These are phyloP conservation scores for Koerneria pararmatus DNA, from an alignment of 2,888 invertebrate species.

Conservation along the genomic window DNA sequence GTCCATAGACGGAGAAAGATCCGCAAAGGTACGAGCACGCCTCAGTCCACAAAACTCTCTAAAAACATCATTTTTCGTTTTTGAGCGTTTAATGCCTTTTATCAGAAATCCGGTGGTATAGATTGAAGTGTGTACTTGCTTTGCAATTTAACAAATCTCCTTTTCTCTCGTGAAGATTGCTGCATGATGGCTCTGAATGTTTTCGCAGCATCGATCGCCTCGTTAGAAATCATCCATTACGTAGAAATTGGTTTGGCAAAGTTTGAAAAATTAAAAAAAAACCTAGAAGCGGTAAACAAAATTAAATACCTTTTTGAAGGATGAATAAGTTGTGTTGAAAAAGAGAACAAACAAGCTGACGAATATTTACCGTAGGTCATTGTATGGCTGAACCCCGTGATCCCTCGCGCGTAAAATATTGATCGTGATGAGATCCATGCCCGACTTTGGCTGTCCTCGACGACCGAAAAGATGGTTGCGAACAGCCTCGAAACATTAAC, in stretches of 20 bases:
- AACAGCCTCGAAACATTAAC: conserved; percentile 8
- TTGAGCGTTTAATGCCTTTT: background rate
- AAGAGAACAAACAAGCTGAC: background rate
- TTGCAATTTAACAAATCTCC: too few species aligned
- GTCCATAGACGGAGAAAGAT: conserved; percentile 49
- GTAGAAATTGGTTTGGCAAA: too few species aligned
- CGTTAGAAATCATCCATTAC: too few species aligned
- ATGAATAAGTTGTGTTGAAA: background rate
- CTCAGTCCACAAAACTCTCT: conserved; percentile 49
- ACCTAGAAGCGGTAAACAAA: too few species aligned
- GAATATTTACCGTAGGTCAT: conserved; percentile 32
- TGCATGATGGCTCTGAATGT: too few species aligned
- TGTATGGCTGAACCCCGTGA: conserved; percentile 53
- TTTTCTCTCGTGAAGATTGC: too few species aligned
- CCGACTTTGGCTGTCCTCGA: conserved; percentile 72
- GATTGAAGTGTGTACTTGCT: too few species aligned
- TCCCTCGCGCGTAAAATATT: conserved; percentile 76
- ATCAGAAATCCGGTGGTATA: background rate
- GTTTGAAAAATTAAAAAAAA: too few species aligned
- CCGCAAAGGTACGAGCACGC: conserved; percentile 38
- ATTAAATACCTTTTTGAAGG: background rate
- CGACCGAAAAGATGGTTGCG: conserved; percentile 63
- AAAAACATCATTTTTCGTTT: conserved; percentile 6
- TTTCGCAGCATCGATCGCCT: too few species aligned
- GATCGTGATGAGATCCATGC: conserved; percentile 81